Evolutionary conservation across 2,797 vertebrate genomes (phyloP).

Genomic region (Xyrichtys novacula): DNA sequence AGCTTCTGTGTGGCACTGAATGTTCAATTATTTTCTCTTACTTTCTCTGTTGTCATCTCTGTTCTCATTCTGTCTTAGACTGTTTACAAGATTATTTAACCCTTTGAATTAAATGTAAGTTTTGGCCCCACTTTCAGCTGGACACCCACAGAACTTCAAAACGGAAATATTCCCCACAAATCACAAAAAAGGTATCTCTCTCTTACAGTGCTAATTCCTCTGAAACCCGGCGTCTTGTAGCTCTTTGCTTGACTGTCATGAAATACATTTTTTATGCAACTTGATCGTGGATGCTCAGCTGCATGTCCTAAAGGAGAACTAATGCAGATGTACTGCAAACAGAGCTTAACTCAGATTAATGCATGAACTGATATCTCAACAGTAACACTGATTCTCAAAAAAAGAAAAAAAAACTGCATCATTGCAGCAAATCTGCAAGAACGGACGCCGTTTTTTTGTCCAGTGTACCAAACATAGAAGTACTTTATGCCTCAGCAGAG

Average conservation of each 20-base stretch:
- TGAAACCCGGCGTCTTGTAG: constrained; percentile 16
- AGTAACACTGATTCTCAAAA: constrained; percentile 17
- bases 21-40: constrained; percentile 44
- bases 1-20: constrained; percentile 36
- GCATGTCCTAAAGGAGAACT: constrained; percentile 36
- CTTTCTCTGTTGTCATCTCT: constrained; percentile 52
- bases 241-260: constrained; percentile 43
- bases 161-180: constrained; percentile 90
- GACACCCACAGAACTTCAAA: constrained; percentile 91
- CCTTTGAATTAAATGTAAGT: constrained; percentile 53
- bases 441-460: constrained; percentile 18
- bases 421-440: constrained; percentile 25
- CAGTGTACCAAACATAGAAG: constrained; percentile 28
- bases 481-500: constrained; percentile 50
- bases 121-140: constrained; percentile 84
- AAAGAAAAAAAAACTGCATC: constrained; percentile 1
- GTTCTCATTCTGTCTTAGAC: constrained; percentile 53
- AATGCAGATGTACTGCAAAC: constrained; percentile 1
- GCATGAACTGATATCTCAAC: constrained; percentile 26
- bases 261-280: constrained; percentile 56
- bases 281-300: constrained; percentile 52
- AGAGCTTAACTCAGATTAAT: constrained; percentile 5
- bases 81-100: constrained; percentile 41
- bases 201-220: constrained; percentile 36
- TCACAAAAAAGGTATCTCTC: constrained; percentile 89